Conservation (phyloP, 2,113 vertebrate species). For the Cryptotis parvus region DNA sequence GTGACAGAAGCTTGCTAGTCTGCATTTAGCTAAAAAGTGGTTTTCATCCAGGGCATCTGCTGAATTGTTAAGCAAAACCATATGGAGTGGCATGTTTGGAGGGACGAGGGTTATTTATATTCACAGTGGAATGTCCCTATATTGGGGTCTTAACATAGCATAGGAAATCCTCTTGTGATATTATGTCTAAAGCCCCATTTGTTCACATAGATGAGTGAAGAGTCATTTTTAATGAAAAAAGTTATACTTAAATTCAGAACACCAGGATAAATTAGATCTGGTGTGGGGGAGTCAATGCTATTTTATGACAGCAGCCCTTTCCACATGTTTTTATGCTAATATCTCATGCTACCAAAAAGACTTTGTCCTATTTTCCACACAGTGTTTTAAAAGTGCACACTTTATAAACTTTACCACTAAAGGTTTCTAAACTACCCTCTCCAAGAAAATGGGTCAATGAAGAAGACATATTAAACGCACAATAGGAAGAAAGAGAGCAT, state of each 20-base stretch:
- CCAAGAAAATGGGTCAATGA: constrained; percentile 74
- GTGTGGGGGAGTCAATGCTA: not conserved
- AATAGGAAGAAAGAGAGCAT: constrained; percentile 62
- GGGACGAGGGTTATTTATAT: constrained; percentile 75
- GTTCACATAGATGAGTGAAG: constrained; percentile 74
- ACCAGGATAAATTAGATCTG: constrained; percentile 57
- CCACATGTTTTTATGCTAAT: constrained; percentile 73
- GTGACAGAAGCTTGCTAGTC: constrained; percentile 35
- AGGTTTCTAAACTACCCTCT: constrained; percentile 48
- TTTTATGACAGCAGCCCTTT: constrained; percentile 74
- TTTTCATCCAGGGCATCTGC: constrained; percentile 74
- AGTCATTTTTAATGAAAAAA: constrained; percentile 78
- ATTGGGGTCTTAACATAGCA: constrained; percentile 76
- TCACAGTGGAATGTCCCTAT: constrained; percentile 76
- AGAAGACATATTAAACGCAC: constrained; percentile 73
- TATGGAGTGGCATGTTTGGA: constrained; percentile 73
- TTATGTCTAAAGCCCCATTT: constrained; percentile 74
- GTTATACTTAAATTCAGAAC: constrained; percentile 70
- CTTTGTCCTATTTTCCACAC: constrained; percentile 73
- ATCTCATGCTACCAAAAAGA: constrained; percentile 64
- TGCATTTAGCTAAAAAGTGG: constrained; percentile 68
- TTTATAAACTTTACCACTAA: constrained; percentile 68
- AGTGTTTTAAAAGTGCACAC: constrained; percentile 66
- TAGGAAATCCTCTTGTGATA: constrained; percentile 77
- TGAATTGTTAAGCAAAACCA: constrained; percentile 77